phyloP scores from a whole-genome alignment of 1,140 invertebrate species.

The Alviniconcha marisindica region DNA sequence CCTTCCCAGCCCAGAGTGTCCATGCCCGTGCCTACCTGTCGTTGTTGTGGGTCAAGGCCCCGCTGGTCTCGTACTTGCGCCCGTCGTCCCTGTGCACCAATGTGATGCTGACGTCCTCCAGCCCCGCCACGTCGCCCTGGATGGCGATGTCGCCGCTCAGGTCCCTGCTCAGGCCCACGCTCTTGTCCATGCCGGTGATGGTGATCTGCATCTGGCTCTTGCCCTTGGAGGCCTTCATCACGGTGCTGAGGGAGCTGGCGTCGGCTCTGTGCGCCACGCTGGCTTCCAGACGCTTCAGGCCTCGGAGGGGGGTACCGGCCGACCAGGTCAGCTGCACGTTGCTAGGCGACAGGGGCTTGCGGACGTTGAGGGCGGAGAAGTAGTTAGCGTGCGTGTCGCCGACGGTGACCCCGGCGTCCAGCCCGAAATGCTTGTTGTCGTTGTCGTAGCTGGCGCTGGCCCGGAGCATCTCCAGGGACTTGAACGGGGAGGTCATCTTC shows the following conservation, averaged over 20 bases:
- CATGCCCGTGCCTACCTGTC: constrained; percentile 18
- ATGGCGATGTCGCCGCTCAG: neutral
- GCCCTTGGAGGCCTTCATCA: constrained; percentile 18
- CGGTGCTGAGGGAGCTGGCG: neutral
- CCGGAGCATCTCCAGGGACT: constrained; percentile 41
- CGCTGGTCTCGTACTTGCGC: neutral
- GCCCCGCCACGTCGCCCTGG: neutral
- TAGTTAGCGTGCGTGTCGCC: constrained; percentile 30
- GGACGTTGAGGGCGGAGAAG: constrained; percentile 28
- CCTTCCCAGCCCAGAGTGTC: too few species aligned
- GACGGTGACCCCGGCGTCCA: constrained; percentile 22
- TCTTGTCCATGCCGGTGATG: constrained; percentile 10
- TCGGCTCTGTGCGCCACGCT: neutral
- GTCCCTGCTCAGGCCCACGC: neutral
- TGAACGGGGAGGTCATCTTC: constrained; percentile 61
- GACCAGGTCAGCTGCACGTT: constrained; percentile 23
- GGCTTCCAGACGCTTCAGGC: constrained; percentile 17
- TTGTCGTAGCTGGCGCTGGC: constrained; percentile 27
- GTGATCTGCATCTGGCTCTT: neutral
- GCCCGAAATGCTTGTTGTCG: constrained; percentile 28
- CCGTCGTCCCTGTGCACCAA: constrained; percentile 16
- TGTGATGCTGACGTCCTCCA: neutral
- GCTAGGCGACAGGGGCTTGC: constrained; percentile 41
- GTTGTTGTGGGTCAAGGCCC: constrained; percentile 40
- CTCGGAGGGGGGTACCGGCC: constrained; percentile 28